These are phyloP conservation scores for Leptinotarsa peninsularis DNA, from an alignment of 2,888 invertebrate genomes.

Conservation along the genomic window DNA sequence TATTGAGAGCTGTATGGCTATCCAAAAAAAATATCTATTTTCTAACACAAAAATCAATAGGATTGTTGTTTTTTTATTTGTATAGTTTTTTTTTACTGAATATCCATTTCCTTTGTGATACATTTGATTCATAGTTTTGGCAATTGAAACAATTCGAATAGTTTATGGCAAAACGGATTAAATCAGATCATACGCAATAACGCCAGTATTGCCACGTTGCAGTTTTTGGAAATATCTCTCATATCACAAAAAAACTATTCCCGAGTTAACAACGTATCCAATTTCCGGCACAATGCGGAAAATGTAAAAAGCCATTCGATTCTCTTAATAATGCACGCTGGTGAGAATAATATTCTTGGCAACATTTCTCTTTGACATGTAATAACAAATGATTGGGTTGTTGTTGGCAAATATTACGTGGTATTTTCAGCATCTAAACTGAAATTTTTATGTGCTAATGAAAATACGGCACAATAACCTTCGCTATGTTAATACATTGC, in stretches of 20 bases:
- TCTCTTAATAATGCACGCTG: neutral
- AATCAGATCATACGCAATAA: too few relatives aligned
- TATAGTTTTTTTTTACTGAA: too few relatives aligned
- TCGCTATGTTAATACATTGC: neutral
- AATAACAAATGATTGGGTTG: slow-evolving; percentile 6
- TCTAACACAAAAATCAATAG: too few relatives aligned
- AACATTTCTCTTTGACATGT: slow-evolving; percentile 3
- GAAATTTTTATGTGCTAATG: slow-evolving; percentile 15
- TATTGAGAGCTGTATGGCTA: too few relatives aligned
- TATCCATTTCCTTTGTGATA: too few relatives aligned
- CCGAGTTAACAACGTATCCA: neutral
- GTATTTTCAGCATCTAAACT: slow-evolving; percentile 7
- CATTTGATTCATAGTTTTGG: too few relatives aligned
- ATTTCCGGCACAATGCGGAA: slow-evolving; percentile 2
- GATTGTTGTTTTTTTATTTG: too few relatives aligned
- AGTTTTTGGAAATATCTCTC: too few relatives aligned
- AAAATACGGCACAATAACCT: slow-evolving; percentile 14
- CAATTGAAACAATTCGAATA: too few relatives aligned
- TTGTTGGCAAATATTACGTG: neutral
- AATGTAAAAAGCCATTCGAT: neutral
- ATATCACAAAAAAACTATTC: neutral
- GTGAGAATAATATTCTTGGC: neutral
- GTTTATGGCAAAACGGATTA: too few relatives aligned
- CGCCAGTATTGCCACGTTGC: too few relatives aligned
- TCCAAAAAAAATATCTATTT: too few relatives aligned